Evolutionary conservation across 2,888 invertebrate genomes (phyloP).

Genomic region (Gandaritis pyraliata): DNA sequence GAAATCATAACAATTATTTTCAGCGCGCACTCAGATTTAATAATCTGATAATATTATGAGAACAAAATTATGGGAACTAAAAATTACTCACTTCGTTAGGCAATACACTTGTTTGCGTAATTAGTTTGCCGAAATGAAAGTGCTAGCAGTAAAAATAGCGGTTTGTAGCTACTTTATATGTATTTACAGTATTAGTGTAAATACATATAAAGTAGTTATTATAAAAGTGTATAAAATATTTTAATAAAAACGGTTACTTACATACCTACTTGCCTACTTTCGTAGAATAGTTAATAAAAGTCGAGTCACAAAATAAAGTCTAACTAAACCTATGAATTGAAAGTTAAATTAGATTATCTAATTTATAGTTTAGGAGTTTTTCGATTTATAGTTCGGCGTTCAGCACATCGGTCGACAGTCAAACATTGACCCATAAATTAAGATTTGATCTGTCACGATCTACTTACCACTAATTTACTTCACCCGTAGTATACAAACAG

Average conservation of each 20-base stretch:
- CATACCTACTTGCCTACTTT: not conserved
- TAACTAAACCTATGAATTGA: too few species aligned
- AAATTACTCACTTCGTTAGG: slow-evolving; percentile 22
- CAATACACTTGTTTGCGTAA: slow-evolving; percentile 48
- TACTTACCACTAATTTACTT: slow-evolving; percentile 59
- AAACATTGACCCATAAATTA: slow-evolving; percentile 73
- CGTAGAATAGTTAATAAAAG: not conserved
- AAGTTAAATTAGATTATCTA: too few species aligned
- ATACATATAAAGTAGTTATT: slow-evolving; percentile 1
- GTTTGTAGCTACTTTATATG: slow-evolving; percentile 22
- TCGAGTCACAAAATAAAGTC: too few species aligned
- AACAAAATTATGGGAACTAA: slow-evolving; percentile 53
- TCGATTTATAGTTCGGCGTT: not conserved
- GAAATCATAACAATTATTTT: not conserved
- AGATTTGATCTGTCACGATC: slow-evolving; percentile 76
- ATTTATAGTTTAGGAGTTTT: too few species aligned
- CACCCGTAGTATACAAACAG: slow-evolving; percentile 40
- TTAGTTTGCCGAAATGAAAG: slow-evolving; percentile 57
- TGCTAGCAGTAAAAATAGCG: slow-evolving; percentile 38
- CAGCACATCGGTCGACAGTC: slow-evolving; percentile 10
- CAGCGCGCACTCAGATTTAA: slow-evolving; percentile 3
- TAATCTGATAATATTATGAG: slow-evolving; percentile 10
- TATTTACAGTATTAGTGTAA: slow-evolving; percentile 9
- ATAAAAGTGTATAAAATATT: slow-evolving; percentile 19
- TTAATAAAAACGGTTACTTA: not conserved